Evolutionary conservation across 2,888 invertebrate genomes (phyloP), one percentile per base, ranked within the genome.

Genomic region (Ptilodon capucinus): DNA sequence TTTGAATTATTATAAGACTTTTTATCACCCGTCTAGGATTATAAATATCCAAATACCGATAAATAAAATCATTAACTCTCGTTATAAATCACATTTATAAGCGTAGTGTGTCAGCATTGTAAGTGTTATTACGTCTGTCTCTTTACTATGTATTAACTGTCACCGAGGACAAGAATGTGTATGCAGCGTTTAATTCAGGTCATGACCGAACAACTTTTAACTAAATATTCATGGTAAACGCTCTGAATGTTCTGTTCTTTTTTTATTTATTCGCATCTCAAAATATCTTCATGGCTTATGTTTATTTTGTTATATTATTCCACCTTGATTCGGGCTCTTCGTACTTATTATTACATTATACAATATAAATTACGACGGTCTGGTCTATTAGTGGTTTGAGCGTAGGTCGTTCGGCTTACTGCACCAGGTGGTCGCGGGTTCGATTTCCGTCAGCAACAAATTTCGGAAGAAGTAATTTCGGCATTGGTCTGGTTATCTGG

Each of bases 171-270:
- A 47, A 74, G 74, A 80, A 80, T 80, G 74, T 66, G 78, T 76
- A 83, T 81, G 79, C 77, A 67, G 65, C 68, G 72, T 69, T 70
- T 74, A 74, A 86, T 83, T 79, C 81, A 80, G 80, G 81, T 84
- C 86, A 86, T 83, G 81, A 82, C 74, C 79, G 74, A 74, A 79
- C 75, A 73, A 74, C 76, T 73, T 64, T 74, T 71, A 70, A 69
- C 71, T 75, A 74, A 76, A 79, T 83, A 80, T 81, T 81, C 77
- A 76, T 72, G 50, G 54, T 62, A 60, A 60, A 73, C 69, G 68
- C 60, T 62, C 47, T 52, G 50, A 52, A 45, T 49, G 44, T 43
- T 57, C 57, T 57, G 46, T 40, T 41, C 45, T 28, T 41, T 54
- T 53, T 49, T 43, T 54, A 32, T 0, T 14, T 2, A 8, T 34